Evolutionary conservation across 2,797 vertebrate species (phyloP).

Genomic region (Epinephelus awoara): DNA sequence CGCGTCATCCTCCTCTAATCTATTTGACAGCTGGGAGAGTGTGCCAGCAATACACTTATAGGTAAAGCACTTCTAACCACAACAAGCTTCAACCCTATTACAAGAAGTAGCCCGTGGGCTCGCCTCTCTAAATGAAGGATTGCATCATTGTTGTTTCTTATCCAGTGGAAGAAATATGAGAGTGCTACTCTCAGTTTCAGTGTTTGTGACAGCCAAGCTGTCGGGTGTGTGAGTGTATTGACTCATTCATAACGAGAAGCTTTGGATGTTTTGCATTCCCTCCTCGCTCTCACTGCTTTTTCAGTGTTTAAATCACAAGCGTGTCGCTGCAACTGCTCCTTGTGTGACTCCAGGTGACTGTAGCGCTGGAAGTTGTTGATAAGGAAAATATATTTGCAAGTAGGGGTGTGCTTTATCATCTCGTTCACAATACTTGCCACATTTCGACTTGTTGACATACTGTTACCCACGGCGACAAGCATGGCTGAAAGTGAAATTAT

Average conservation of each 20-base stretch:
- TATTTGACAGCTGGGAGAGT: conserved; percentile 32
- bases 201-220: conserved; percentile 9
- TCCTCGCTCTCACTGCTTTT: background rate
- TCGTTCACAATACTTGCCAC: too few relatives aligned
- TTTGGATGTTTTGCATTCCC: conserved; percentile 49
- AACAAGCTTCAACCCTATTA: conserved; percentile 36
- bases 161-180: conserved; percentile 45
- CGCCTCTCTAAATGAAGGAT: conserved; percentile 32
- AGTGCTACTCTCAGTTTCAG: conserved; percentile 31
- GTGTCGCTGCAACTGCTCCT: background rate
- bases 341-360: background rate
- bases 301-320: background rate
- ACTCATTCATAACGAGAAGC: conserved; percentile 36
- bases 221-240: conserved; percentile 15
- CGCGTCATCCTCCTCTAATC: conserved; percentile 36
- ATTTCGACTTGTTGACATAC: too few relatives aligned
- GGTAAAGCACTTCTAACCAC: conserved; percentile 47
- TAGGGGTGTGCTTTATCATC: too few relatives aligned
- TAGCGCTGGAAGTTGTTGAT: background rate
- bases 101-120: conserved; percentile 53
- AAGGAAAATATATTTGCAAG: too few relatives aligned
- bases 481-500: too few relatives aligned
- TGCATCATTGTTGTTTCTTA: conserved; percentile 48
- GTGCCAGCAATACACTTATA: conserved; percentile 59
- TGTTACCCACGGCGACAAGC: too few relatives aligned